Conservation (phyloP, 1,140 invertebrate genomes). For the Solen grandis region DNA sequence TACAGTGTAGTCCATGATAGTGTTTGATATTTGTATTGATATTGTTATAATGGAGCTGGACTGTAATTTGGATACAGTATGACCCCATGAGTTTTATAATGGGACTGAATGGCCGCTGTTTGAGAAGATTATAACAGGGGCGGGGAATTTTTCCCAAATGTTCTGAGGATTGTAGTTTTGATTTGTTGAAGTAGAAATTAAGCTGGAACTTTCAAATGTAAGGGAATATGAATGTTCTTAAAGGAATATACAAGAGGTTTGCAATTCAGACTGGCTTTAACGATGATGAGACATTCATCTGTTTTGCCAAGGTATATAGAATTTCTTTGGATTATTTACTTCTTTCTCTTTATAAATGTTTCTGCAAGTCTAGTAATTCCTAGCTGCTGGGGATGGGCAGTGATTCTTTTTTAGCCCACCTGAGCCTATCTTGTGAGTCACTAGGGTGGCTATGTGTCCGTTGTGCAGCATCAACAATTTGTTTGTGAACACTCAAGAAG, state of each 20-base stretch:
- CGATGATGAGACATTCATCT: slow-evolving; percentile 3
- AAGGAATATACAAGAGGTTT: slow-evolving; percentile 31
- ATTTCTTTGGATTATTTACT: neutral
- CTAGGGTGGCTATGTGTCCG: neutral
- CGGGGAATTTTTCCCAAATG: neutral
- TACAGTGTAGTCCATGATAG: no score
- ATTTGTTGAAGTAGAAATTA: slow-evolving; percentile 8
- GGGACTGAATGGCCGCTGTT: neutral
- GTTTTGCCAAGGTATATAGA: slow-evolving; percentile 14
- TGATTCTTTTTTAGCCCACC: neutral
- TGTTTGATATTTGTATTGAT: no score
- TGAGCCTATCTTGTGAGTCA: neutral
- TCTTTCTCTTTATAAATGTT: neutral
- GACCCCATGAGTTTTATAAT: neutral
- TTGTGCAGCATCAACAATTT: neutral
- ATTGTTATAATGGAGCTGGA: no score
- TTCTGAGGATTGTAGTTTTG: neutral
- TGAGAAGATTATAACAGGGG: neutral
- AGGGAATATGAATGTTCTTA: neutral
- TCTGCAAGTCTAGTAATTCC: neutral
- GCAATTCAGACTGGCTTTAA: slow-evolving; percentile 30
- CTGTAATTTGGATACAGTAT: neutral
- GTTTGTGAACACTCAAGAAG: neutral
- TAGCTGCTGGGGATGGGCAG: neutral
- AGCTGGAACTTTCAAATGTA: neutral